These are phyloP conservation scores for Drosophila antonietae DNA, from an alignment of 2,888 invertebrate species.

Conservation along the genomic window DNA sequence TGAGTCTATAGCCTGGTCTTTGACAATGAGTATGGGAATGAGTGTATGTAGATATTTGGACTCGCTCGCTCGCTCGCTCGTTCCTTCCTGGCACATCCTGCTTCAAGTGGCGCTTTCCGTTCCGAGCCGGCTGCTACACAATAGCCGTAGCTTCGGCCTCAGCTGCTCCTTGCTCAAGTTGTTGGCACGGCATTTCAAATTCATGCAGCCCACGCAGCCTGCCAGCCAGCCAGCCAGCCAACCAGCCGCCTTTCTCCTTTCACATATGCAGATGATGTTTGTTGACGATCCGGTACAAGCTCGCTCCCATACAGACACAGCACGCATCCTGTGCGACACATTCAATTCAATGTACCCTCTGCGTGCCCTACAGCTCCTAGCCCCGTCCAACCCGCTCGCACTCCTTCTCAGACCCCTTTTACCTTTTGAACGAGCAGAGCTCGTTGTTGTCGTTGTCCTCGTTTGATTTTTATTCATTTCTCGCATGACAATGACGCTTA, in stretches of 20 bases:
- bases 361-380: constrained; percentile 27
- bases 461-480: constrained; percentile 76
- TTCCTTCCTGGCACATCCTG: constrained; percentile 59
- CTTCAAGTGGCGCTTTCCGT: constrained; percentile 68
- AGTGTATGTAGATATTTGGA: background rate
- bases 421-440: constrained; percentile 53
- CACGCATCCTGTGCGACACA: constrained; percentile 76
- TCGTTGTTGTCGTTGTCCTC: constrained; percentile 48
- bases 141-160: constrained; percentile 27
- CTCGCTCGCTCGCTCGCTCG: constrained; percentile 16
- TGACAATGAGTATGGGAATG: background rate
- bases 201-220: constrained; percentile 68
- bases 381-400: background rate
- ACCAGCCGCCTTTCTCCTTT: constrained; percentile 40
- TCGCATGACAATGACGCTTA: constrained; percentile 82
- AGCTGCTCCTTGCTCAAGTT: constrained; percentile 33
- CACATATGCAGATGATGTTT: constrained; percentile 69
- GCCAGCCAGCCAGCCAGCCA: constrained; percentile 24
- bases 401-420: constrained; percentile 58
- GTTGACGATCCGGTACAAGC: constrained; percentile 41
- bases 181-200: constrained; percentile 69
- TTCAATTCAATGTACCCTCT: constrained; percentile 66
- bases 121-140: constrained; percentile 32
- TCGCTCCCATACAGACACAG: constrained; percentile 46
- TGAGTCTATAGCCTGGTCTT: constrained; percentile 7